Evolutionary conservation across 1,140 invertebrate genomes (phyloP).

Genomic region (Anthonomus grandis): DNA sequence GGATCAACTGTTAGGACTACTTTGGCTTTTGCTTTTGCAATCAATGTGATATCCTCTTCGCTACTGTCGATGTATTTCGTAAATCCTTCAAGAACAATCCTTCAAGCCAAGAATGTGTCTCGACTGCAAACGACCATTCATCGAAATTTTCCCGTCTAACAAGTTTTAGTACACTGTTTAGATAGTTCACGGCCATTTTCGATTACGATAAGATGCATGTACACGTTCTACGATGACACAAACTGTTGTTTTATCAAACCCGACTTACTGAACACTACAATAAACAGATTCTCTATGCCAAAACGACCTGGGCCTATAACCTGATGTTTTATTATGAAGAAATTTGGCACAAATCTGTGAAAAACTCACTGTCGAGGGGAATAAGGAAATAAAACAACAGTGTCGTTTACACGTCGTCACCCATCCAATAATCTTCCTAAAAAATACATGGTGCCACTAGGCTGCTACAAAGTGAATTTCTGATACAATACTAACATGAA

Average conservation of each 20-base stretch:
- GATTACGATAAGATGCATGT: too few relatives aligned
- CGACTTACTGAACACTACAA: neutral
- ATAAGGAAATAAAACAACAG: too few relatives aligned
- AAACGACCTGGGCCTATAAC: conserved; percentile 3
- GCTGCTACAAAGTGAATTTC: too few relatives aligned
- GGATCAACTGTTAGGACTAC: conserved; percentile 14
- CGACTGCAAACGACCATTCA: conserved; percentile 33
- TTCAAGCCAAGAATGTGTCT: conserved; percentile 34
- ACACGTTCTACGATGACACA: too few relatives aligned
- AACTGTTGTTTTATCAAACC: neutral
- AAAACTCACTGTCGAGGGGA: too few relatives aligned
- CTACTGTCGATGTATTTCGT: conserved; percentile 27
- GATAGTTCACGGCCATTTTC: conserved; percentile 31
- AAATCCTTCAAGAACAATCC: too few relatives aligned
- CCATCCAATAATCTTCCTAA: too few relatives aligned
- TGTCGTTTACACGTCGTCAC: too few relatives aligned
- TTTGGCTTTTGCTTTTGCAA: conserved; percentile 13
- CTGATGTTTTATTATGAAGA: too few relatives aligned
- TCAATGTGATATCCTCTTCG: conserved; percentile 18
- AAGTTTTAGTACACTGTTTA: conserved; percentile 31
- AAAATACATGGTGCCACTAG: too few relatives aligned
- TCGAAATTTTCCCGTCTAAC: conserved; percentile 31
- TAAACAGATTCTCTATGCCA: neutral
- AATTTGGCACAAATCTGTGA: too few relatives aligned
- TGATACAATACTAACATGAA: too few relatives aligned